Evolutionary conservation across 2,113 vertebrate species (phyloP).

Genomic region (Pseudolaguvia tuberculata): DNA sequence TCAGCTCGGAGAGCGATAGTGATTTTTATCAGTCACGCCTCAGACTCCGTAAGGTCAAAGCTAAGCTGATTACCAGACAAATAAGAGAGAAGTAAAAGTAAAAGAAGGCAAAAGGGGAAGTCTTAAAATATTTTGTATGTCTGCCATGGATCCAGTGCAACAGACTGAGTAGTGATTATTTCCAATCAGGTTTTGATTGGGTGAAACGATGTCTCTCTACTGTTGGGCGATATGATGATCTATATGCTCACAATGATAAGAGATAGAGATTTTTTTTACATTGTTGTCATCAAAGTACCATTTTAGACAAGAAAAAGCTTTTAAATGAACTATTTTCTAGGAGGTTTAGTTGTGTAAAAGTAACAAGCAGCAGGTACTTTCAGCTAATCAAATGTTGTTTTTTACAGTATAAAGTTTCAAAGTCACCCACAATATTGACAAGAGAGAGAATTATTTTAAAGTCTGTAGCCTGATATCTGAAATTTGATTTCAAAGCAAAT

Average conservation of each 20-base stretch:
- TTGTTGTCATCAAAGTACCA: too few relatives aligned
- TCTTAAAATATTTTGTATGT: not conserved
- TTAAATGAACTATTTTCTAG: not conserved
- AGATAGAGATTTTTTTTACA: too few relatives aligned
- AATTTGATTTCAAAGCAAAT: not conserved
- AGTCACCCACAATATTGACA: not conserved
- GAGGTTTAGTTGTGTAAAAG: not conserved
- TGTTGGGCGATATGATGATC: too few relatives aligned
- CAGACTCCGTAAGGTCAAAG: conserved; percentile 26
- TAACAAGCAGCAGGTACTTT: too few relatives aligned
- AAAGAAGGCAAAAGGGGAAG: not conserved
- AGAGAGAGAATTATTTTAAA: too few relatives aligned
- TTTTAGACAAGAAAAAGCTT: too few relatives aligned
- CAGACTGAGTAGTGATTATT: conserved; percentile 18
- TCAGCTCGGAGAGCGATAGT: conserved; percentile 42
- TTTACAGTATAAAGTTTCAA: not conserved
- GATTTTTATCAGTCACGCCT: conserved; percentile 38
- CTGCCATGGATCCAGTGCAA: not conserved
- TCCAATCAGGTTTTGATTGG: conserved; percentile 1
- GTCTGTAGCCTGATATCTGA: not conserved
- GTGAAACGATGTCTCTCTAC: too few relatives aligned
- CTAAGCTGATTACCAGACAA: conserved; percentile 27
- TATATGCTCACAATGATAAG: too few relatives aligned
- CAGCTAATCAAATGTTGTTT: not conserved
- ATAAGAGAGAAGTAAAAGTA: not conserved